phyloP scores from a whole-genome alignment of 2,113 vertebrate species.

The Leucopsar rothschildi region DNA sequence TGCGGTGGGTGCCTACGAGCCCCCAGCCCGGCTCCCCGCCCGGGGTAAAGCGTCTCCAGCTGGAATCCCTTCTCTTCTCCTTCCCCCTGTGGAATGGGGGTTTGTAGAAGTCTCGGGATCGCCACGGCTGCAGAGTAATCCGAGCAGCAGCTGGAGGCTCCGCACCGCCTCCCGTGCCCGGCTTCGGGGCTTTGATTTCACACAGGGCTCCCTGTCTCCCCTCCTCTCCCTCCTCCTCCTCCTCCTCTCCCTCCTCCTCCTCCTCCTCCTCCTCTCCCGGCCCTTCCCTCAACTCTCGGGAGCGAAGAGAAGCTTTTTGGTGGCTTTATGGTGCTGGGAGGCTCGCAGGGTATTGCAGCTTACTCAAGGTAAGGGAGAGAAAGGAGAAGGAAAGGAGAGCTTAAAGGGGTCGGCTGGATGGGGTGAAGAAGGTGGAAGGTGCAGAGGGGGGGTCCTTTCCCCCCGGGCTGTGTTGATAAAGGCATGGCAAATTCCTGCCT shows the following conservation, averaged over 20 bases:
- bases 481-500: not conserved
- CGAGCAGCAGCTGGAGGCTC: slow-evolving; percentile 46
- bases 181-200: slow-evolving; percentile 18
- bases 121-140: slow-evolving; percentile 60
- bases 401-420: not conserved
- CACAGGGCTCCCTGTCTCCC: slow-evolving; percentile 11
- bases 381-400: not conserved
- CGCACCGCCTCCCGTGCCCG: slow-evolving; percentile 37
- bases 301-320: not conserved
- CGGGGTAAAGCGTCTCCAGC: not conserved
- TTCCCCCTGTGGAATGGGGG: not conserved
- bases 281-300: not conserved
- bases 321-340: not conserved
- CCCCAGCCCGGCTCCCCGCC: not conserved
- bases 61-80: not conserved
- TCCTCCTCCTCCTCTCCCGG: not conserved
- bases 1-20: not conserved
- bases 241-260: too few relatives aligned
- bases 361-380: not conserved
- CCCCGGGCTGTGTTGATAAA: not conserved
- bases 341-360: not conserved
- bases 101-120: not conserved
- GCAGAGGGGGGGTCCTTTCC: not conserved
- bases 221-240: not conserved
- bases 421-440: not conserved